Evolutionary conservation across 2,888 invertebrate species (phyloP), one percentile per base, ranked within the genome.

Genomic region (Cataglyphis rosenhaueri): DNA sequence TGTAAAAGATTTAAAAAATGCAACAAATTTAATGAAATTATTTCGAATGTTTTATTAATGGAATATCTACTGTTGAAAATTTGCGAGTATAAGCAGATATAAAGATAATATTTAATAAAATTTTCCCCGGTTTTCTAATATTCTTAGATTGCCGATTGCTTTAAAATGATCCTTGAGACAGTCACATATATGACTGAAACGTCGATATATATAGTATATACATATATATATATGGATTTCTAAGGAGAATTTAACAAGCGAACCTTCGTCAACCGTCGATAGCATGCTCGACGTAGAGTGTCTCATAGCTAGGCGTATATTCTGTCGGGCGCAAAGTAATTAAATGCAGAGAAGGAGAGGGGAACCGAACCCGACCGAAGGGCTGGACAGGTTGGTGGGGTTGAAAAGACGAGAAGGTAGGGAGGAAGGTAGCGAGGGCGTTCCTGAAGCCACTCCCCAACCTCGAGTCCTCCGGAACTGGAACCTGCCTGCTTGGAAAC

Each of bases 381-480:
- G 84, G 87, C 75, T 82, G 85, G 79, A 83, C 85, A 83, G 83
- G 62, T 52, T 79, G 82, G 68, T 82, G 55, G 82, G 61, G 83
- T 71, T 73, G 85, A 82, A 70, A 84, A 57, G 84, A 81, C 76
- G 85, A 86, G 52, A 52, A 52, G 86, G 86, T 85, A 73, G 86
- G 88, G 88, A 84, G 89, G 90, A 90, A 87, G 90, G 91, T 88
- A 86, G 90, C 89, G 92, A 92, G 91, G 93, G 93, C 93, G 93
- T 93, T 92, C 91, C 92, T 92, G 79, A 91, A 88, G 93, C 93
- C 93, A 93, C 93, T 93, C 93, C 93, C 93, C 91, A 86, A 81
- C 88, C 85, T 84, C 86, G 88, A 86, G 87, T 88, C 85, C 86
- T 87, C 71, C 86, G 85, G 87, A 87, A 89, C 86, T 88, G 85